These are phyloP conservation scores for Oryzaephilus surinamensis DNA, from an alignment of 1,140 invertebrate species.

Conservation along the genomic window DNA sequence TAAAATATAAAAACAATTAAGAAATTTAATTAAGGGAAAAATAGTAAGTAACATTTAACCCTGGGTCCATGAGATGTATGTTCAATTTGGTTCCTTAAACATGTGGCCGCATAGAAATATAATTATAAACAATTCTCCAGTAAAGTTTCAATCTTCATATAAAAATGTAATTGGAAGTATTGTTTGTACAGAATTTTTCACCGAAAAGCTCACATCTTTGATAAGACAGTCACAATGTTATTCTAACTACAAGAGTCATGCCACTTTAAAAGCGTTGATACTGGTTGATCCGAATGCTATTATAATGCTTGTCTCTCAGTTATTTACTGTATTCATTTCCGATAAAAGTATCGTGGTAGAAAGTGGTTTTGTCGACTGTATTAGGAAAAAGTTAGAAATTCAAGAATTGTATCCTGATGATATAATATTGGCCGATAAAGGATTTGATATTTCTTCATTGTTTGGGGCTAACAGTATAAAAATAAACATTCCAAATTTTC, in stretches of 20 bases:
- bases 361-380: neutral
- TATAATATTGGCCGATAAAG: conserved; percentile 3
- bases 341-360: conserved; percentile 3
- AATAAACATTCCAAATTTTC: conserved; percentile 3
- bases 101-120: conserved; percentile 1
- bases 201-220: neutral
- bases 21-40: too few relatives aligned
- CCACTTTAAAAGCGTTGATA: conserved; percentile 1
- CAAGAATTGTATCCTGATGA: neutral
- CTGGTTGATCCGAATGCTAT: conserved; percentile 1
- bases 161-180: conserved; percentile 1
- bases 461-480: neutral
- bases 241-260: conserved; percentile 2
- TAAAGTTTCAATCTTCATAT: neutral
- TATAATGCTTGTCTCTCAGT: neutral
- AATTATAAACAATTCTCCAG: neutral
- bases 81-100: too few relatives aligned
- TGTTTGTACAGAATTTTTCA: conserved; percentile 2
- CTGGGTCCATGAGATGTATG: conserved; percentile 2
- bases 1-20: too few relatives aligned
- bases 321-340: conserved; percentile 1
- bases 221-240: conserved; percentile 2
- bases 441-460: conserved; percentile 1
- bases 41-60: too few relatives aligned
- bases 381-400: neutral